Evolutionary conservation across 2,797 vertebrate genomes (phyloP).

Genomic region (Myoxocephalus aenaeus): DNA sequence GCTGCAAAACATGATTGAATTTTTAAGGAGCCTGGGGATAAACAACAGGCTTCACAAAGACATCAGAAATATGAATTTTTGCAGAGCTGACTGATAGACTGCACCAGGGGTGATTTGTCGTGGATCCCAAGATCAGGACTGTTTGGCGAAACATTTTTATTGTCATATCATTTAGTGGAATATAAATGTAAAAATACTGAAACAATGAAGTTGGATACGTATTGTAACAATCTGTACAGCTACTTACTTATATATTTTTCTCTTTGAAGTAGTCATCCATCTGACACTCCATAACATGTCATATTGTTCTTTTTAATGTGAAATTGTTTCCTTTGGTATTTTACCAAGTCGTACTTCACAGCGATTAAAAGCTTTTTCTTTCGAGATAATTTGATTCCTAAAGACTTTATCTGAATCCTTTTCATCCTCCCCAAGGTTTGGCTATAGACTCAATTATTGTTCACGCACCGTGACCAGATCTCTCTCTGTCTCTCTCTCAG

Average conservation of each 20-base stretch:
- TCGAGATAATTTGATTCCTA: slow-evolving; percentile 1
- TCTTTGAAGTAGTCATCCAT: not conserved
- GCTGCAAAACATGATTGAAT: slow-evolving; percentile 63
- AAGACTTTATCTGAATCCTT: slow-evolving; percentile 17
- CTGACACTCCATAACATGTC: not conserved
- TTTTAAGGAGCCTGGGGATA: slow-evolving; percentile 57
- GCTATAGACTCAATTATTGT: slow-evolving; percentile 26
- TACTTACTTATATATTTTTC: not conserved
- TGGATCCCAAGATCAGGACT: slow-evolving; percentile 33
- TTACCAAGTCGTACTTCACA: not conserved
- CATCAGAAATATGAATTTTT: slow-evolving; percentile 49
- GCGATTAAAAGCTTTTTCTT: slow-evolving; percentile 10
- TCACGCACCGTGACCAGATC: slow-evolving; percentile 16
- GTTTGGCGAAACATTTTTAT: slow-evolving; percentile 20
- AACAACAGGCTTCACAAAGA: slow-evolving; percentile 56
- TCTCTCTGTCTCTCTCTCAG: slow-evolving; percentile 13
- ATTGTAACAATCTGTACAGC: slow-evolving; percentile 1
- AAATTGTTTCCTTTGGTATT: not conserved
- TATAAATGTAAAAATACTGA: slow-evolving; percentile 29
- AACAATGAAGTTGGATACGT: slow-evolving; percentile 11
- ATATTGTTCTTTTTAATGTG: not conserved
- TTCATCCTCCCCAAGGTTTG: slow-evolving; percentile 11
- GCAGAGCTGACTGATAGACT: slow-evolving; percentile 51
- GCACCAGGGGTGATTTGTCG: slow-evolving; percentile 44
- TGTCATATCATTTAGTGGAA: slow-evolving; percentile 14